Base-by-base conservation (phyloP, 2,797 vertebrate genomes). In the Novumbra hubbsi region DNA sequence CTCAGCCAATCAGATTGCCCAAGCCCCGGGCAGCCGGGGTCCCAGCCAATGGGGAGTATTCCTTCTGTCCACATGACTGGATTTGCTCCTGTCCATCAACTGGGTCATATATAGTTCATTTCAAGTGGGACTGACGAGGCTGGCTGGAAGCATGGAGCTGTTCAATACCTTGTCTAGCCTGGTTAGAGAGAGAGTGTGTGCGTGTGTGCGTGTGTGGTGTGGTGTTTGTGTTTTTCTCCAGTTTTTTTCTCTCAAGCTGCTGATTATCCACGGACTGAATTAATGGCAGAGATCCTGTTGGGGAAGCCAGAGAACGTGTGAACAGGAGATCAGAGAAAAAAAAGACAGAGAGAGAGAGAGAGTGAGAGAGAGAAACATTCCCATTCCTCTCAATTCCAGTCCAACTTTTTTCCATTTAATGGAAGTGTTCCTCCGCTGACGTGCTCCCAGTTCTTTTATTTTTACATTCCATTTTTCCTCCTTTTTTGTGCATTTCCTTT, bases 41-140 rank as follows among this genome's bases (percentile, higher is more conserved):
- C 84, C 71, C 79, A 90, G 85, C 94, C 88, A 95, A 95, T 94
- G 86, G 86, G 83, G 87, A 85, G 88, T 82, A 84, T 82, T 81
- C 86, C 81, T 87, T 84, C 72, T 17, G 83, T 82, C 87, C 94
- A 93, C 93, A 91, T 94, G 93, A 94, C 88, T 83, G 83, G 90
- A 90, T 91, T 88, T 92, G 88, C 90, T 92, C 90, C 91, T 91
- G 92, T 92, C 92, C 92, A 92, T 95, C 93, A 94, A 90, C 88
- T 92, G 89, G 92, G 93, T 94, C 93, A 93, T 94, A 95, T 95
- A 94, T 94, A 95, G 90, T 94, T 94, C 92, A 94, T 92, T 92
- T 91, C 88, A 78, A 93, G 89, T 88, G 87, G 81, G 90, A 86
- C 83, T 90, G 91, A 92, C 77, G 88, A 88, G 87, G 88, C 89